Base-by-base conservation (phyloP, 2,888 invertebrate genomes). In the Sarcophaga subvicina region DNA sequence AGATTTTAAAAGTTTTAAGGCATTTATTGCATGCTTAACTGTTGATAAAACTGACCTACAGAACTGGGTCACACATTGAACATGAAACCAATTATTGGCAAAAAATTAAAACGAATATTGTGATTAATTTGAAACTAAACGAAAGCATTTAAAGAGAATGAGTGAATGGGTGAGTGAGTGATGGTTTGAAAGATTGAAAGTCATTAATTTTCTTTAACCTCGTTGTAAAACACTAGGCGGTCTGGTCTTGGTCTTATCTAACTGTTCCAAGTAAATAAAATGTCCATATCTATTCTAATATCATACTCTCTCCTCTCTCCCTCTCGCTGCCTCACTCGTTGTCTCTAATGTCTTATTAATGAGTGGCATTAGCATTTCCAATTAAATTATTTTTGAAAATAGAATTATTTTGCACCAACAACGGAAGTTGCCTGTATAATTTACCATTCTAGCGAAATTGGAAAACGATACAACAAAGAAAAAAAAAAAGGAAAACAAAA, bases 361-460 rank as follows among this genome's bases (percentile, higher is more conserved):
- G 37, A 37, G 37, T 37, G 37, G 37, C 37, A 37, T 37, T 37
- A 37, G 37, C 54, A 14, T 14, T 54, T 54, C 54, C 54, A 54
- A 54, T 54, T 54, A 54, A 54, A 54, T 4, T 54, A 54, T 54
- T 54, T 54, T 37, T 37, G 37, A 37, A 37, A 37, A 37, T 37
- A 37, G 54, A 54, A 54, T 54, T 14, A 12, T 60, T 54, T 66
- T 73, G 54, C n/a, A 47, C 47, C 69, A 37, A 10, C 37, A 82
- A 76, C 69, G 81, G 81, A 82, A 76, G 76, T 70, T 76, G n/a
- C 20, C 76, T 70, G 63, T 70, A 76, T 70, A 81, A 81, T 81
- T 77, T 63, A 59, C 11, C 45, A 59, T 12, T 64, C 67, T 17
- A 20, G 6, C 69, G 45, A 54, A 63, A 63, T 59, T 60, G 54